A percentile compares a stretch with the other conserved stretches of the same genome.
Evolutionary conservation across 2,888 invertebrate species (phyloP).

Genomic region (Gibbula magus): DNA sequence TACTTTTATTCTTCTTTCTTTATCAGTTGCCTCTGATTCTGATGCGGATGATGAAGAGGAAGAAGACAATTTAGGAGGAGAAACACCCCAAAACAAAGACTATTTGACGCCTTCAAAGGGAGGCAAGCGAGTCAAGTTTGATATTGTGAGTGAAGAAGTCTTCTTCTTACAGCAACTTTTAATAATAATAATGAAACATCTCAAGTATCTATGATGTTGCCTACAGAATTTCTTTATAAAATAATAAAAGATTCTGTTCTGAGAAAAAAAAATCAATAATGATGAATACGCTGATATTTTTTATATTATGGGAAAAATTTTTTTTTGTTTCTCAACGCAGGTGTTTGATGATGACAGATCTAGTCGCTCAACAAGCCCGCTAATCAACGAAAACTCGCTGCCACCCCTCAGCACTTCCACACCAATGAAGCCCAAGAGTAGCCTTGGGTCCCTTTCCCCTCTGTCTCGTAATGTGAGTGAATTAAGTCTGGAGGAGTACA

Average conservation of each 20-base stretch:
- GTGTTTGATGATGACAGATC: no score
- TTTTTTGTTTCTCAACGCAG: no score
- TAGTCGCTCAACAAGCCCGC: neutral
- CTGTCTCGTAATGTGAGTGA: constrained; percentile 68
- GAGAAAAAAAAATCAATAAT: no score
- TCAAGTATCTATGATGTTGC: no score
- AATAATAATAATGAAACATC: no score
- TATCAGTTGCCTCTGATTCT: constrained; percentile 32
- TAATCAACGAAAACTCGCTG: neutral
- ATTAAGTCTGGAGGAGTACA: constrained; percentile 65
- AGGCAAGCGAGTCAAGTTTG: constrained; percentile 6
- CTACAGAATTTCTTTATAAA: no score
- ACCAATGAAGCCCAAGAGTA: constrained; percentile 40
- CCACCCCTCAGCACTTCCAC: constrained; percentile 57
- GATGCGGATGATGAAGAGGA: constrained; percentile 38
- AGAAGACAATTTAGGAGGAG: constrained; percentile 37
- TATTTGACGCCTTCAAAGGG: neutral
- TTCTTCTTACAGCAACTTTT: no score
- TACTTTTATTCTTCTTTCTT: neutral
- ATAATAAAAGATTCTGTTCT: no score
- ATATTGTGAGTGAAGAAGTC: neutral
- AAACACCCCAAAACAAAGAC: neutral
- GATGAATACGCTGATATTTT: no score
- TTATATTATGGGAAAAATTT: no score
- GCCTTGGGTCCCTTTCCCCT: constrained; percentile 38